Conservation (phyloP, 2,888 invertebrate species). For the Coecobrya sp. region DNA sequence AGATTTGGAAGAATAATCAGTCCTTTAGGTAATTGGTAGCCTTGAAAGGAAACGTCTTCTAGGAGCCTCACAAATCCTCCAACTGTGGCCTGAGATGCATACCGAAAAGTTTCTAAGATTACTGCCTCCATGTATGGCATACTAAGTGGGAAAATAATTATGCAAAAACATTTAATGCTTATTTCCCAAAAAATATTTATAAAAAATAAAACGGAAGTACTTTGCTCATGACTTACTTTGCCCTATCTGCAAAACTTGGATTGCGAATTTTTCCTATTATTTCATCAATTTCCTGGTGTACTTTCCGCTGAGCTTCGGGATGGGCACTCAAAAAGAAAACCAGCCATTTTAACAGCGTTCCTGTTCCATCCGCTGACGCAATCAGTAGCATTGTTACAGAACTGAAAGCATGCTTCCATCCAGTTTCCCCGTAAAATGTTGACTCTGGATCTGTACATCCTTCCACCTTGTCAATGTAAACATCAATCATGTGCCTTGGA, state of each 20-base stretch:
- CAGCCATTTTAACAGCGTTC: not conserved
- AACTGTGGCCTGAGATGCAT: not conserved
- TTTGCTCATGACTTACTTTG: not conserved
- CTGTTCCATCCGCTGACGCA: not conserved
- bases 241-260: not conserved
- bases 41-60: slow-evolving; percentile 47
- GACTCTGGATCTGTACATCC: not conserved
- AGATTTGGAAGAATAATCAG: slow-evolving; percentile 80
- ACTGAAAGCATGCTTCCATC: not conserved
- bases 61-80: not conserved
- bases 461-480: not conserved
- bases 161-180: too few species aligned
- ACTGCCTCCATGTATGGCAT: not conserved
- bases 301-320: not conserved
- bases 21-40: slow-evolving; percentile 17
- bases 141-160: not conserved
- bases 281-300: slow-evolving; percentile 15
- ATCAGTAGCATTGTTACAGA: not conserved
- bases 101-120: slow-evolving; percentile 78
- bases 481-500: not conserved
- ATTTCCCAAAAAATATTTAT: too few species aligned
- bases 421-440: not conserved
- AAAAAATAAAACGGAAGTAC: too few species aligned
- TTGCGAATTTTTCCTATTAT: not conserved
- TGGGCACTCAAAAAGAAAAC: not conserved